These are phyloP conservation scores for Erebia ligea DNA, from an alignment of 2,888 invertebrate genomes.

Conservation along the genomic window DNA sequence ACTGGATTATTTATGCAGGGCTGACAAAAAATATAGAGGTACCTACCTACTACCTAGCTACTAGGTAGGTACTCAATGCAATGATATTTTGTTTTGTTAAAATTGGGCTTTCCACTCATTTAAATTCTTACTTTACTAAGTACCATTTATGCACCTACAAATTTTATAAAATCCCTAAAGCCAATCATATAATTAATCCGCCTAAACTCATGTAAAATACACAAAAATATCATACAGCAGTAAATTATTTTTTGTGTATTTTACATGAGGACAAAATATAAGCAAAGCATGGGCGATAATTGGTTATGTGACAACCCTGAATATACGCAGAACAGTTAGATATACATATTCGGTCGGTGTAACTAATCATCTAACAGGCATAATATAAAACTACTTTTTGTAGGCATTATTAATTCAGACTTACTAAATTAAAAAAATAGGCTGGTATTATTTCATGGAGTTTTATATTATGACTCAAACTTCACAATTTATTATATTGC, in stretches of 20 bases:
- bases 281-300: neutral
- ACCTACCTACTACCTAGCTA: no score
- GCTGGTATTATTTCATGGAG: conserved; percentile 8
- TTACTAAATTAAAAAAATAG: conserved; percentile 16
- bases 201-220: no score
- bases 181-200: no score
- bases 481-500: neutral
- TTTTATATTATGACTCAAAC: conserved; percentile 3
- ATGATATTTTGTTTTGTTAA: no score
- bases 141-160: no score
- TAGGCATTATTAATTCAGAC: conserved; percentile 5
- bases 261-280: neutral
- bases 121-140: no score
- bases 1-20: conserved; percentile 35
- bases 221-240: no score
- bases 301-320: conserved; percentile 15
- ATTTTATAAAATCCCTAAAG: no score
- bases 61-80: no score
- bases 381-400: conserved; percentile 22
- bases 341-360: conserved; percentile 24
- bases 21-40: neutral
- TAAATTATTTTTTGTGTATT: no score
- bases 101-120: no score
- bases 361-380: conserved; percentile 19
- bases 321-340: conserved; percentile 22